Conservation (phyloP, 2,797 vertebrate species). For the Luscinia megarhynchos region DNA sequence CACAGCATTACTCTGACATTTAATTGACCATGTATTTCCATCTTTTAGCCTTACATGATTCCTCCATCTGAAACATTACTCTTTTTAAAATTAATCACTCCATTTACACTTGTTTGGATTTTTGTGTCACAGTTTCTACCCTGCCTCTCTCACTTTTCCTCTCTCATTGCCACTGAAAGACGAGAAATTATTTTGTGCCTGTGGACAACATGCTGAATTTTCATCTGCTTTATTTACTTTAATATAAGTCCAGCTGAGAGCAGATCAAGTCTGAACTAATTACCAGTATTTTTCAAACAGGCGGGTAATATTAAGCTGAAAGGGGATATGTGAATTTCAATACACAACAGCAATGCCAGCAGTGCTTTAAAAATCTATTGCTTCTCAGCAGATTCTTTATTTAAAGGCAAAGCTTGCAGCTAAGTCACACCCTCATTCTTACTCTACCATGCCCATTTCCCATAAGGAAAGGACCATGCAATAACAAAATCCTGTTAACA, state of each 20-base stretch:
- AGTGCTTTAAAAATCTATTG: background rate
- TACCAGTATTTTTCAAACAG: background rate
- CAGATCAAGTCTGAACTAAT: background rate
- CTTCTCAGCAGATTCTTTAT: background rate
- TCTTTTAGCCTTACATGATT: background rate
- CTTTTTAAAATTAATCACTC: background rate
- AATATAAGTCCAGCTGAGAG: background rate
- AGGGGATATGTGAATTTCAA: background rate
- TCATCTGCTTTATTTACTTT: background rate
- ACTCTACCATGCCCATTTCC: background rate
- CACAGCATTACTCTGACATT: conserved; percentile 23
- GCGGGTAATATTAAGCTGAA: background rate
- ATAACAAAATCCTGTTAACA: background rate
- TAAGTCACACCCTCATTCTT: background rate
- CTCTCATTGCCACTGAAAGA: background rate
- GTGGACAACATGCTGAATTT: background rate
- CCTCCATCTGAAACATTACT: background rate
- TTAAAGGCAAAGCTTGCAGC: background rate
- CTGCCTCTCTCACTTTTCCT: background rate
- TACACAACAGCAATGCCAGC: background rate
- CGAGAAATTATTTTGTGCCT: background rate
- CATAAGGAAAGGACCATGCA: background rate
- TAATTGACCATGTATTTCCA: conserved; percentile 13
- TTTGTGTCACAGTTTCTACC: background rate
- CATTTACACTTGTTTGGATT: conserved; percentile 24